These are phyloP conservation scores for Craterocephalus amniculus DNA, from an alignment of 2,797 vertebrate genomes.

Conservation along the genomic window DNA sequence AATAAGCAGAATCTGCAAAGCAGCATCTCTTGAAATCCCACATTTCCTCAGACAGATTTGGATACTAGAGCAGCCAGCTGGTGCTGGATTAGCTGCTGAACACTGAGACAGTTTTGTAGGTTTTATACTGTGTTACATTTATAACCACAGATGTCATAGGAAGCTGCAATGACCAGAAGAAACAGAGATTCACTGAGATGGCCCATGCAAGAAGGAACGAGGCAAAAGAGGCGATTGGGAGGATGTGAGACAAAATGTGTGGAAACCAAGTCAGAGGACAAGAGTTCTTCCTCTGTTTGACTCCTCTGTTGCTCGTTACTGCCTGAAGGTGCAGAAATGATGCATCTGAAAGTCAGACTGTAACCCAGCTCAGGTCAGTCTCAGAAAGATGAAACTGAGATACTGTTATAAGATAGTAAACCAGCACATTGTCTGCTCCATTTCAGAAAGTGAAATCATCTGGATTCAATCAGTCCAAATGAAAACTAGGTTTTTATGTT, in stretches of 20 bases:
- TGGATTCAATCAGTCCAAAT: too few relatives aligned
- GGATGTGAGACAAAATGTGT: slow-evolving; percentile 22
- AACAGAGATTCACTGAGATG: slow-evolving; percentile 51
- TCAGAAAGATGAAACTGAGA: too few relatives aligned
- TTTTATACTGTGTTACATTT: slow-evolving; percentile 34
- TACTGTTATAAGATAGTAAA: too few relatives aligned
- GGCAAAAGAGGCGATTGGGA: slow-evolving; percentile 4
- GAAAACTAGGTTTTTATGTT: too few relatives aligned
- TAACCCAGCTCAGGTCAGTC: neutral
- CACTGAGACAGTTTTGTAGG: slow-evolving; percentile 19
- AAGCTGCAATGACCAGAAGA: slow-evolving; percentile 59
- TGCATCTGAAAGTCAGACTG: neutral
- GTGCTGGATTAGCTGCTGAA: slow-evolving; percentile 56
- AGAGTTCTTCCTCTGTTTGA: slow-evolving; percentile 33
- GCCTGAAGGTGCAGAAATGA: slow-evolving; percentile 10
- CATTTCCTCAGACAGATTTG: slow-evolving; percentile 50
- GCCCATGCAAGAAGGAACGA: slow-evolving; percentile 42
- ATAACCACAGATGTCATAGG: slow-evolving; percentile 48
- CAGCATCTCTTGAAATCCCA: slow-evolving; percentile 29
- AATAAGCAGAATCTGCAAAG: slow-evolving; percentile 28
- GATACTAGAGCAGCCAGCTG: slow-evolving; percentile 60
- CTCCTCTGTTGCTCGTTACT: slow-evolving; percentile 1
- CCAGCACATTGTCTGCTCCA: too few relatives aligned
- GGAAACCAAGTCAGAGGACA: slow-evolving; percentile 16
- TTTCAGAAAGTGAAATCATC: too few relatives aligned